Conservation (phyloP, 2,797 vertebrate genomes). For the Clarias pachynema region DNA sequence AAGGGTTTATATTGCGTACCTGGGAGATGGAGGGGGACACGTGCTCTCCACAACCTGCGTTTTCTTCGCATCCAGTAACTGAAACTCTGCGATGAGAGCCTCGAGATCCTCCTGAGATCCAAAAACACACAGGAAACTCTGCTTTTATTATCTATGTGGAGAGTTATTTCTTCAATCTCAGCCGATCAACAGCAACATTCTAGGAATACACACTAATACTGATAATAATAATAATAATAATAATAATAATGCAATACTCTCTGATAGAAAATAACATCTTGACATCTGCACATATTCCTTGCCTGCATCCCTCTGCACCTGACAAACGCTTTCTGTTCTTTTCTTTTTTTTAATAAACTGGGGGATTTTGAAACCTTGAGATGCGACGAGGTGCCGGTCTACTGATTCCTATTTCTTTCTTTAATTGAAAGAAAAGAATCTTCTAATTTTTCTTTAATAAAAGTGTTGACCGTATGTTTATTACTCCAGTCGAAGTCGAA, state of each 20-base stretch:
- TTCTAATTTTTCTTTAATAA: too few species aligned
- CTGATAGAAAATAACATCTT: neutral
- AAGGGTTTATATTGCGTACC: slow-evolving; percentile 67
- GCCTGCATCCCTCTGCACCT: too few species aligned
- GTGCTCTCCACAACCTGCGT: slow-evolving; percentile 83
- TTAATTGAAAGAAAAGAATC: too few species aligned
- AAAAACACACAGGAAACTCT: neutral
- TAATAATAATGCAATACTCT: neutral
- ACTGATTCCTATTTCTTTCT: too few species aligned
- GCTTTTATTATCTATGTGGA: neutral
- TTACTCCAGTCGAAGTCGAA: too few species aligned
- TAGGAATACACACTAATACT: neutral
- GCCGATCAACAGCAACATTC: neutral
- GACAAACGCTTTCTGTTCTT: too few species aligned
- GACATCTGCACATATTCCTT: too few species aligned
- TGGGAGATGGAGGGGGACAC: slow-evolving; percentile 85
- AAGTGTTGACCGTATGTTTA: too few species aligned
- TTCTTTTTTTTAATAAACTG: neutral
- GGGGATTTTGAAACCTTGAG: too few species aligned
- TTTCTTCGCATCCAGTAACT: slow-evolving; percentile 87
- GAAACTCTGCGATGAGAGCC: slow-evolving; percentile 92
- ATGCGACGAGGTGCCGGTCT: too few species aligned
- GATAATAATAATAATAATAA: neutral
- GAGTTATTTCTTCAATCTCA: too few species aligned
- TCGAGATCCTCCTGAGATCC: slow-evolving; percentile 88